Evolutionary conservation across 2,797 vertebrate genomes (phyloP).

Genomic region (Argya squamiceps): DNA sequence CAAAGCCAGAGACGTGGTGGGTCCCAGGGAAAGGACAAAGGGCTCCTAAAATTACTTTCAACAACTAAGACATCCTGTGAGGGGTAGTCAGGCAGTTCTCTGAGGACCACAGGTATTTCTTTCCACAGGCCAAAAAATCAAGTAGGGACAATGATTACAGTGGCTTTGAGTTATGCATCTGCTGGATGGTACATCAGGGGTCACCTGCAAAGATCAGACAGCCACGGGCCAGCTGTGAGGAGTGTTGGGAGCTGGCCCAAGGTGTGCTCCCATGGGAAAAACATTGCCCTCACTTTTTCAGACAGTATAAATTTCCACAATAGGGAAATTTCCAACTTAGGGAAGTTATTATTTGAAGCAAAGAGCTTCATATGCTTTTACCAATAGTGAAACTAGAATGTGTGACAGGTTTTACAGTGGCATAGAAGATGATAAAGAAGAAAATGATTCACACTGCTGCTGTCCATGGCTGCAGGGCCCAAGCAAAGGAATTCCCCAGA

Average conservation of each 20-base stretch:
- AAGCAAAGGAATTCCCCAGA: neutral
- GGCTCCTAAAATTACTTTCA: neutral
- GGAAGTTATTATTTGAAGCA: neutral
- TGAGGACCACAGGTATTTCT: neutral
- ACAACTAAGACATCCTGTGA: neutral
- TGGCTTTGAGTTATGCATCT: neutral
- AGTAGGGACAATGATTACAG: neutral
- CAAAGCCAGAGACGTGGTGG: neutral
- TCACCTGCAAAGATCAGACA: neutral
- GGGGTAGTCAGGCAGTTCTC: neutral
- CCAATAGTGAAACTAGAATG: neutral
- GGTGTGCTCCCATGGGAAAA: fast-evolving
- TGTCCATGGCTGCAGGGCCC: fast-evolving
- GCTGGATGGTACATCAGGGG: neutral
- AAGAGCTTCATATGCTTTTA: neutral
- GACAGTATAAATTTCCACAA: fast-evolving
- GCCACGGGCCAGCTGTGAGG: fast-evolving
- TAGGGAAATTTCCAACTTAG: no score
- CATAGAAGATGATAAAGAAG: neutral
- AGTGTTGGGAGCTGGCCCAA: neutral
- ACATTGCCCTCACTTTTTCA: neutral
- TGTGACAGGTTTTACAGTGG: neutral
- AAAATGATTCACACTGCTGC: neutral
- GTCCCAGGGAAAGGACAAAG: neutral
- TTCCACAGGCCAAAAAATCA: neutral